Percentiles rank a stretch among this genome's conserved stretches.
phyloP scores from a whole-genome alignment of 1,140 invertebrate species.

The Bombus consobrinus region DNA sequence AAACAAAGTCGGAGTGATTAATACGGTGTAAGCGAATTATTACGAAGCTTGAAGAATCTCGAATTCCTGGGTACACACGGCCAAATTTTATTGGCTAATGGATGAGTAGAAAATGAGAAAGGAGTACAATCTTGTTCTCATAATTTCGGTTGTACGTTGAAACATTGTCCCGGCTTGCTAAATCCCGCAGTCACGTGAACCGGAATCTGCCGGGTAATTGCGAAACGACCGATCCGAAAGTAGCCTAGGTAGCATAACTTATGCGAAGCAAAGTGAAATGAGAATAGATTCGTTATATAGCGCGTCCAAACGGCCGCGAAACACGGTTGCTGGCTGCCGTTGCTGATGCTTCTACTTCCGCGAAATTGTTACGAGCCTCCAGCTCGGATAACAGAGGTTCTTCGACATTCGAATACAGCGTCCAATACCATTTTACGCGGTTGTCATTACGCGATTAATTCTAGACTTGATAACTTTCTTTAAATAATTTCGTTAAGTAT shows the following conservation, averaged over 20 bases:
- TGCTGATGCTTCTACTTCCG: background rate
- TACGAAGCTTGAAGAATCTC: too few relatives aligned
- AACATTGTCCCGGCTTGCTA: background rate
- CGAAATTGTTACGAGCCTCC: background rate
- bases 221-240: conserved; percentile 6
- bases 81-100: background rate
- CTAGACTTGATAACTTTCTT: background rate
- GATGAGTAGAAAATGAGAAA: background rate
- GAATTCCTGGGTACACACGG: too few relatives aligned
- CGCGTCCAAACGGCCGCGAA: background rate
- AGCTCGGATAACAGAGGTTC: background rate
- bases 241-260: background rate
- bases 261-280: background rate
- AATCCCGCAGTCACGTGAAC: background rate
- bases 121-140: background rate
- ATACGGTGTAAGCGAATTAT: too few relatives aligned
- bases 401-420: background rate
- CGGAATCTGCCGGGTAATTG: background rate
- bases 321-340: background rate
- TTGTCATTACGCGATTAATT: too few relatives aligned
- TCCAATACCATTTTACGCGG: too few relatives aligned
- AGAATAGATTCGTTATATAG: conserved; percentile 2
- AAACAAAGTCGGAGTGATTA: too few relatives aligned
- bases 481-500: background rate
- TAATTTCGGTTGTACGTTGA: background rate